A percentile compares a stretch with the other conserved stretches of the same genome.
phyloP scores from a whole-genome alignment of 2,113 vertebrate species.

The Gopherus evgoodei region DNA sequence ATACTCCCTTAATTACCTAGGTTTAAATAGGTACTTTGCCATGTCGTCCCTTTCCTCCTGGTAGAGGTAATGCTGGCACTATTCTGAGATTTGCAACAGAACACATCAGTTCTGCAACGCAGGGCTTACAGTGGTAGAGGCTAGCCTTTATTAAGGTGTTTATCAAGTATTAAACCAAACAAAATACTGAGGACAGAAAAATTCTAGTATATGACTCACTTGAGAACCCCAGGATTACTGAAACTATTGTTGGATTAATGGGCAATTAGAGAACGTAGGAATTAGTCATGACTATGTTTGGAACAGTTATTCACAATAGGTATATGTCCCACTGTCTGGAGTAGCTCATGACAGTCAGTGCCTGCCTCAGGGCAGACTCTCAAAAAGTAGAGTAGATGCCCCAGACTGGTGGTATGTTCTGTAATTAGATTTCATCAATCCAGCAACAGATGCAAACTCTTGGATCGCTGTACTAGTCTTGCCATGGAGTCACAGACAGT shows the following conservation, averaged over 20 bases:
- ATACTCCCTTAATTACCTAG: neutral
- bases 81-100: neutral
- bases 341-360: no score
- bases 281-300: neutral
- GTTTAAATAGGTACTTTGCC: neutral
- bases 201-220: accelerated
- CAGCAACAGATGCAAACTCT: neutral
- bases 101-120: neutral
- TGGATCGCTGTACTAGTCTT: neutral
- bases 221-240: neutral
- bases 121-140: neutral
- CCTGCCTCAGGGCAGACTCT: neutral
- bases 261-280: neutral
- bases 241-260: neutral
- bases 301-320: neutral
- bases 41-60: neutral
- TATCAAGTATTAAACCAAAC: neutral
- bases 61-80: neutral
- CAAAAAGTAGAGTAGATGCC: neutral
- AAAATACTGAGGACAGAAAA: neutral
- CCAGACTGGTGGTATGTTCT: neutral
- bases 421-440: neutral
- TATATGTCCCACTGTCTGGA: neutral
- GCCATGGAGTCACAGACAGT: neutral
- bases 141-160: neutral